Evolutionary conservation across 2,888 invertebrate species (phyloP).

Genomic region (Pasiphila rectangulata): DNA sequence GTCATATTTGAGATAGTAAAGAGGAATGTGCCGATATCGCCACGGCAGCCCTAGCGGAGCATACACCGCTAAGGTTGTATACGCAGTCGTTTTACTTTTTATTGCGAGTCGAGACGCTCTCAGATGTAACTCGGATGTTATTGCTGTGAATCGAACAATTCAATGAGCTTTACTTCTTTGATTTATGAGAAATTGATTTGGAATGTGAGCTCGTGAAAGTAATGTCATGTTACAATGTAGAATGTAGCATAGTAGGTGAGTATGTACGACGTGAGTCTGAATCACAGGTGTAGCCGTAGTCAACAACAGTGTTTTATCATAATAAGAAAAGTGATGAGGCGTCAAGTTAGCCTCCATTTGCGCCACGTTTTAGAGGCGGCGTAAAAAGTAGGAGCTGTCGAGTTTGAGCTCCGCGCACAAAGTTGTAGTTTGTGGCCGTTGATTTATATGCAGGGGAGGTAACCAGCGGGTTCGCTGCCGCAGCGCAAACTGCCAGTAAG

Average conservation of each 20-base stretch:
- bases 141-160: conserved; percentile 20
- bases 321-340: not conserved
- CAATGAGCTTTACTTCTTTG: conserved; percentile 24
- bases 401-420: conserved; percentile 15
- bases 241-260: too few species aligned
- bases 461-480: conserved; percentile 1
- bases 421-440: conserved; percentile 17
- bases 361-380: conserved; percentile 5
- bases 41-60: conserved; percentile 6
- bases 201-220: conserved; percentile 6
- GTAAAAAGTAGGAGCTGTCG: conserved; percentile 8
- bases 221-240: conserved; percentile 1
- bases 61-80: conserved; percentile 4
- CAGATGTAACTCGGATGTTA: conserved; percentile 16
- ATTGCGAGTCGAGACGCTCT: conserved; percentile 21
- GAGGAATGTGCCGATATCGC: not conserved
- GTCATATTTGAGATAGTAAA: not conserved
- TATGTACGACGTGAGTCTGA: too few species aligned
- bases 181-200: conserved; percentile 17
- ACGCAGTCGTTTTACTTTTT: conserved; percentile 25
- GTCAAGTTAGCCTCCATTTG: not conserved
- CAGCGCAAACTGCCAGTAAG: not conserved
- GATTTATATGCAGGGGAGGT: conserved; percentile 19
- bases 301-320: not conserved
- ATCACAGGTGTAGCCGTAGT: not conserved